Conservation (phyloP, 2,113 vertebrate species). For the Melanostigma gelatinosum region DNA sequence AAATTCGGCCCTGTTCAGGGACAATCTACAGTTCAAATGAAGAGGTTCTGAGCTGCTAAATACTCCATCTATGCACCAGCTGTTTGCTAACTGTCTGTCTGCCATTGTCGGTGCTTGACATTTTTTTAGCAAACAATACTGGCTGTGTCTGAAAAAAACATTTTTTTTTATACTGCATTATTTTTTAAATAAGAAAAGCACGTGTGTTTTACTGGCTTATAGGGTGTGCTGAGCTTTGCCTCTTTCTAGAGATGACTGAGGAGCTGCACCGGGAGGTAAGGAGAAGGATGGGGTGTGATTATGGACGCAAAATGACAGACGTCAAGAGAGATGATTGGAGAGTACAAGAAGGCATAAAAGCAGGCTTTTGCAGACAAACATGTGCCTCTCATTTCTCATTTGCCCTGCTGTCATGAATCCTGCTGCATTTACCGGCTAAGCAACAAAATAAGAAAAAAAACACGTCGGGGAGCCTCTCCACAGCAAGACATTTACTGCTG, state of each 20-base stretch:
- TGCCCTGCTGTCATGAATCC: constrained; percentile 36
- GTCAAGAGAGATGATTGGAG: constrained; percentile 14
- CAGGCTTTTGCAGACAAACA: constrained; percentile 30
- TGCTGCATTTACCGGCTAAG: constrained; percentile 19
- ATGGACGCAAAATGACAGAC: constrained; percentile 14
- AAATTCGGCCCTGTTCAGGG: constrained; percentile 21
- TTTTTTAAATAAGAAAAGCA: neutral
- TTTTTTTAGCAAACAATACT: neutral
- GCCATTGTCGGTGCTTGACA: neutral
- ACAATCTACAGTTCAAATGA: constrained; percentile 15
- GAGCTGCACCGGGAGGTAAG: neutral
- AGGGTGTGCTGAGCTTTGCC: constrained; percentile 2
- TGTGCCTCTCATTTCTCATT: constrained; percentile 46
- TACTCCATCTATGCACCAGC: neutral
- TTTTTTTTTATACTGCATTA: neutral
- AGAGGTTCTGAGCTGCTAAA: neutral
- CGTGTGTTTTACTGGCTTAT: neutral
- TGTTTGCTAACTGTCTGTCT: neutral
- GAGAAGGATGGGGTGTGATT: constrained; percentile 16
- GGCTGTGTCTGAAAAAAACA: neutral
- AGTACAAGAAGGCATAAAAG: constrained; percentile 16
- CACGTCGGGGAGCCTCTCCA: constrained; percentile 8
- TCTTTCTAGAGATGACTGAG: neutral
- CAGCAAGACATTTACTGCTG: constrained; percentile 28
- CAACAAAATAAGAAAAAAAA: constrained; percentile 1